Base-by-base conservation (phyloP, 2,888 invertebrate species). In the Phengaris alcon region DNA sequence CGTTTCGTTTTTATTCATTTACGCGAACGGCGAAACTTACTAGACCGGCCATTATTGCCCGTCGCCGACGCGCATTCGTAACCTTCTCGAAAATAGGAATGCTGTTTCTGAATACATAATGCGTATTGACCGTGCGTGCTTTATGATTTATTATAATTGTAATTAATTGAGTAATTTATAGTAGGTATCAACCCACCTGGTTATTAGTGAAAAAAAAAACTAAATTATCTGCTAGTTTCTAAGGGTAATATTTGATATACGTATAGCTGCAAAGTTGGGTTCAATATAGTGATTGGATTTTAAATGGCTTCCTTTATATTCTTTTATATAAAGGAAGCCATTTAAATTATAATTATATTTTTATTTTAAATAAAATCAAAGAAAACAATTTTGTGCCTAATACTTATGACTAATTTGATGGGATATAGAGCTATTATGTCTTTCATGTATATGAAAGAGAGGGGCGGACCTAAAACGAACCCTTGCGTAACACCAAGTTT, bases 1-100 rank as follows among this genome's bases (percentile, higher is more conserved):
- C 48, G 72, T 54, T 48, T 73, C 74, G 69, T 76, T 70, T 72
- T 74, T 74, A 72, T 75, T 68, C 55, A 76, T 52, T 74, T 72
- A 75, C 51, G 75, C 64, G 46, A 48, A 72, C 35, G 35, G 54
- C 72, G 54, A 72, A 72, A 72, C 54, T 35, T 22, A 70, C 48
- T 48, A 15, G 70, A 51, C 70, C 15, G 51, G 64, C 64, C 64
- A 22, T 51, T 70, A 51, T 9, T 70, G 69, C 9, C 15, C n/a
- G 69, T 15, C 15, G 70, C 51, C 10, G 51, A 15, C 51, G 48
- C 48, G 48, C 70, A 51, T 70, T 70, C 70, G 12, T 70, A 15
- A 70, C 64, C 64, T 52, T 52, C 2, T 44, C 64, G 64, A 64
- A 64, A 64, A 64, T 64, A 12, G 35, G 64, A 64, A 64, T 64